A percentile compares a stretch with the other conserved stretches of the same genome.
These are phyloP conservation scores for Drosophila gunungcola DNA, from an alignment of 1,140 invertebrate species.

Conservation along the genomic window DNA sequence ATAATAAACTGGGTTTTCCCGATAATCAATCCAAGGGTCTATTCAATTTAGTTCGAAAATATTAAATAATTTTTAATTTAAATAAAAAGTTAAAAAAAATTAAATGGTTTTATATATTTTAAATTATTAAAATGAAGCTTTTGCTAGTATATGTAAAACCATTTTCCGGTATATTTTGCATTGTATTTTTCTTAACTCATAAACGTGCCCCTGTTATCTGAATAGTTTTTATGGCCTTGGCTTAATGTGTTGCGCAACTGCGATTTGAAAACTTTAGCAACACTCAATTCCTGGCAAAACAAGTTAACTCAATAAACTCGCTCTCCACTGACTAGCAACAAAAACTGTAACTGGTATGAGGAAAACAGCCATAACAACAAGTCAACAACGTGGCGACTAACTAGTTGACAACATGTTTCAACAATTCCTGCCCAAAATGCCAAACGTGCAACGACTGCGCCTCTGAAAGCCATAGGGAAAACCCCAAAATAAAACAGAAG, in stretches of 20 bases:
- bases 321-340: slow-evolving; percentile 7
- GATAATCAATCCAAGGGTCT: too few species aligned
- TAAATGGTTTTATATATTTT: too few species aligned
- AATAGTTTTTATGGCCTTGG: slow-evolving; percentile 15
- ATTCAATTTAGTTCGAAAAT: too few species aligned
- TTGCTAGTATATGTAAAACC: too few species aligned
- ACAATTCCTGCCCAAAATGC: slow-evolving; percentile 78
- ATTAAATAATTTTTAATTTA: too few species aligned
- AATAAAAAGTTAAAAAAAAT: too few species aligned
- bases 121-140: too few species aligned
- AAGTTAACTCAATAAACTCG: slow-evolving; percentile 43
- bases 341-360: neutral
- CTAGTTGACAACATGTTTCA: slow-evolving; percentile 82
- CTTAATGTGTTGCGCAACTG: slow-evolving; percentile 20
- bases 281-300: slow-evolving; percentile 57
- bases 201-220: slow-evolving; percentile 1
- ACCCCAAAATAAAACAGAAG: neutral
- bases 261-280: slow-evolving; percentile 36
- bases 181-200: neutral
- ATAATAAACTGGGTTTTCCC: too few species aligned
- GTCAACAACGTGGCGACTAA: slow-evolving; percentile 60
- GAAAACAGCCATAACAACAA: slow-evolving; percentile 2
- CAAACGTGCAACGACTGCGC: slow-evolving; percentile 71
- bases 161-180: too few species aligned
- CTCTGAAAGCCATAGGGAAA: slow-evolving; percentile 19